Conservation (phyloP, 2,113 vertebrate genomes). For the Lampris incognitus region DNA sequence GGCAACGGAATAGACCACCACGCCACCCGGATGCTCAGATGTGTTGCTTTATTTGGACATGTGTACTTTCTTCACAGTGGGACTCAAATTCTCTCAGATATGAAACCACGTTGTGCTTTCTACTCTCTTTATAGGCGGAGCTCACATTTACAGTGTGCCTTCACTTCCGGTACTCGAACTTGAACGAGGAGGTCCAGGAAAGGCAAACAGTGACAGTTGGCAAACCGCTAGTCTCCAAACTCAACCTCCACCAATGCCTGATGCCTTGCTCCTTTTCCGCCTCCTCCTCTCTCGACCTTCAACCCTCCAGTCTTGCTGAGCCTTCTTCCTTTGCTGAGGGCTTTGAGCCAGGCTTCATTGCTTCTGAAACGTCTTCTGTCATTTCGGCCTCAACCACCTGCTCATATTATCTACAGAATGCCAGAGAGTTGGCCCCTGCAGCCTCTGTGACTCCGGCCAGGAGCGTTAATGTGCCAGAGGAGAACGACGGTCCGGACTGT, state of each 20-base stretch:
- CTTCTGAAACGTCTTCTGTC: conserved; percentile 3
- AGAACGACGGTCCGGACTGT: conserved; percentile 67
- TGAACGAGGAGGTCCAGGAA: conserved; percentile 87
- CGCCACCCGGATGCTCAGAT: not conserved
- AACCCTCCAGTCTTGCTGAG: conserved; percentile 50
- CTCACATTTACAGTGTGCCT: conserved; percentile 85
- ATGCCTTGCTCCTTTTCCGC: conserved; percentile 18
- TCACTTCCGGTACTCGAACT: conserved; percentile 82
- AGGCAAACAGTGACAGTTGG: conserved; percentile 78
- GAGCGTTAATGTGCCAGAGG: conserved; percentile 81
- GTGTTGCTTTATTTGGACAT: not conserved
- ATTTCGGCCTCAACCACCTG: conserved; percentile 35
- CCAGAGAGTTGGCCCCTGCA: not conserved
- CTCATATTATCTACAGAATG: conserved; percentile 19
- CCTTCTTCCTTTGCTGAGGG: conserved; percentile 58
- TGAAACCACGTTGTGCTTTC: conserved; percentile 9
- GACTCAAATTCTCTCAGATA: not conserved
- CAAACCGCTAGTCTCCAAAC: conserved; percentile 89
- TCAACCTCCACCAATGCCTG: conserved; percentile 81
- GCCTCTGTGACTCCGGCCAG: not conserved
- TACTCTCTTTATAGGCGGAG: conserved; percentile 77
- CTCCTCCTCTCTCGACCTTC: conserved; percentile 46
- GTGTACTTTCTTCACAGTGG: not conserved
- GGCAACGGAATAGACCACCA: no score
- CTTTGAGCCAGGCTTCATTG: conserved; percentile 8